phyloP scores from a whole-genome alignment of 2,888 invertebrate species.

The Lysandra bellargus region DNA sequence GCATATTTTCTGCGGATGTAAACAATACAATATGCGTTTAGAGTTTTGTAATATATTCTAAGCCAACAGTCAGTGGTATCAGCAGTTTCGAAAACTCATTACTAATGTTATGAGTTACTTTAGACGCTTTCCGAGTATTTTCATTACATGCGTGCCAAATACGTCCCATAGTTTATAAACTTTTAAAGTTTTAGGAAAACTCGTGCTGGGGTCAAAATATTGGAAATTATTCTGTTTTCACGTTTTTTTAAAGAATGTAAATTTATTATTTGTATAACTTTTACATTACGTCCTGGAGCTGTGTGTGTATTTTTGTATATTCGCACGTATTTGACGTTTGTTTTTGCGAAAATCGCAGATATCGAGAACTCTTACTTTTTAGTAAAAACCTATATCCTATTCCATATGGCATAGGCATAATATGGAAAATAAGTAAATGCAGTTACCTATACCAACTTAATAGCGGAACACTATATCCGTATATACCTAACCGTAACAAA shows the following conservation, averaged over 20 bases:
- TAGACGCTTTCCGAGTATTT: slow-evolving; percentile 8
- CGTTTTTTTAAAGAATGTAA: no score
- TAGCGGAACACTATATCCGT: background rate
- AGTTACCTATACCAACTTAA: no score
- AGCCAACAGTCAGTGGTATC: background rate
- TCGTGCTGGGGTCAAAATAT: background rate
- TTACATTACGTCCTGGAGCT: no score
- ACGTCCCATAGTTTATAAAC: slow-evolving; percentile 9
- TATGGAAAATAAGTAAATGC: no score
- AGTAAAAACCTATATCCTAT: no score
- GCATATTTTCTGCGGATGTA: background rate
- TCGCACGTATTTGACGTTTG: no score
- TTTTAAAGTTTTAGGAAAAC: background rate
- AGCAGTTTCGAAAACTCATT: slow-evolving; percentile 16
- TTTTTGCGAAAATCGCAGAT: no score
- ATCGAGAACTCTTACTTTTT: no score
- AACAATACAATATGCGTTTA: slow-evolving; percentile 6
- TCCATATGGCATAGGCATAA: no score
- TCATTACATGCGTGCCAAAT: slow-evolving; percentile 4
- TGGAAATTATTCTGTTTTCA: no score
- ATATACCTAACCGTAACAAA: background rate
- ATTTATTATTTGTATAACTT: no score
- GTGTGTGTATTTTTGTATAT: no score
- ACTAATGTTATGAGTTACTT: slow-evolving; percentile 15
- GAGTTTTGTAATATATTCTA: slow-evolving; percentile 17